A percentile compares a stretch with the other conserved stretches of the same genome.
Conservation (phyloP, 37 sponge, comb jelly and placozoan species). For the Halichondria panicea region DNA sequence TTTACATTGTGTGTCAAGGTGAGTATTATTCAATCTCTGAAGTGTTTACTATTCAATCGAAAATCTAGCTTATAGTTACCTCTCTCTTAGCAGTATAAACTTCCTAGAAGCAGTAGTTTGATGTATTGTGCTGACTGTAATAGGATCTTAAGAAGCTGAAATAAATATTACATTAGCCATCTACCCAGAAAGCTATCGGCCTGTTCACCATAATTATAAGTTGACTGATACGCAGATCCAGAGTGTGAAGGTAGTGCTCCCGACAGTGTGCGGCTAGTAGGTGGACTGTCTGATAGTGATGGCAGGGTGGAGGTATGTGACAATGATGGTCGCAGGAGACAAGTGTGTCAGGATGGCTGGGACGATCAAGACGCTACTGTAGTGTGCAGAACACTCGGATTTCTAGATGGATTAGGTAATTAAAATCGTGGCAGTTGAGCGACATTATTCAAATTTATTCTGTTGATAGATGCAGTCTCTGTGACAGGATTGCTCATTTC, state of each 20-base stretch:
- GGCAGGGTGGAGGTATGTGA: neutral
- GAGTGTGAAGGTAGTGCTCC: neutral
- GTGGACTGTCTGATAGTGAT: neutral
- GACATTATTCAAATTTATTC: neutral
- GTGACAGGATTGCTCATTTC: too few relatives aligned
- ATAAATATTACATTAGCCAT: neutral
- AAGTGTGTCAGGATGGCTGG: slow-evolving; percentile 27
- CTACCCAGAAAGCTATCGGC: neutral
- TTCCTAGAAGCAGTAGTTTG: neutral
- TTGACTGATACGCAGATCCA: neutral
- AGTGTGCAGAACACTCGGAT: slow-evolving; percentile 26
- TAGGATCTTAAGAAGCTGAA: neutral
- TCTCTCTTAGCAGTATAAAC: neutral
- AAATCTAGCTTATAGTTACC: too few relatives aligned
- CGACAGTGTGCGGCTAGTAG: neutral
- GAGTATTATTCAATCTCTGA: too few relatives aligned
- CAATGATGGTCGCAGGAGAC: neutral
- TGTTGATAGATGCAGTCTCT: too few relatives aligned
- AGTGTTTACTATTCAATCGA: too few relatives aligned
- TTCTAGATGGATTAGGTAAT: neutral
- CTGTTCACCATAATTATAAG: neutral
- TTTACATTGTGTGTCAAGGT: slow-evolving; percentile 20
- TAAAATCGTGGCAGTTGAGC: neutral
- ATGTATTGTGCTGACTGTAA: neutral
- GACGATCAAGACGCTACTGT: slow-evolving; percentile 6